Percentiles rank a stretch among this genome's conserved stretches.
Evolutionary conservation across 2,888 invertebrate genomes (phyloP).

Genomic region (Abscondita cerata): DNA sequence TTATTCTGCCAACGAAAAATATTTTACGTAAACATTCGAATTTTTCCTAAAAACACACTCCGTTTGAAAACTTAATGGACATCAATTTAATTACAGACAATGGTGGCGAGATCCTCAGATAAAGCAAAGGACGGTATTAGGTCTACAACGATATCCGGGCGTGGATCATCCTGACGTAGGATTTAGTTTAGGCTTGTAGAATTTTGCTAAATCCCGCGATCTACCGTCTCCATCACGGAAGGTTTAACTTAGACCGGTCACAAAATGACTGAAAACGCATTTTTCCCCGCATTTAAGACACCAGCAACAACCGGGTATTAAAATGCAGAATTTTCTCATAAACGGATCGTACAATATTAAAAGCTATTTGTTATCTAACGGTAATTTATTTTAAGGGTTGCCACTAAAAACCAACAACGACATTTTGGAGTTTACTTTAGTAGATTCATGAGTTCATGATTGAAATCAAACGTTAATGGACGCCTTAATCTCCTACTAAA

Average conservation of each 20-base stretch:
- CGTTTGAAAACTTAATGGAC: constrained; percentile 49
- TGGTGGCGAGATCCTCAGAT: constrained; percentile 34
- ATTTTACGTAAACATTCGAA: constrained; percentile 3
- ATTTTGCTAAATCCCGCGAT: constrained; percentile 49
- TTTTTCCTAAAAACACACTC: constrained; percentile 9
- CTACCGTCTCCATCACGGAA: constrained; percentile 47
- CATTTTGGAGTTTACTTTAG: neutral
- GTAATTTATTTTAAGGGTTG: no score
- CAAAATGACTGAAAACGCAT: constrained; percentile 48
- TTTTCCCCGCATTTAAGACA: neutral
- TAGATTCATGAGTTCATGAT: constrained; percentile 8
- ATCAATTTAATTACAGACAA: constrained; percentile 54
- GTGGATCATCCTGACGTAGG: constrained; percentile 43
- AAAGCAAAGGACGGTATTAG: constrained; percentile 25
- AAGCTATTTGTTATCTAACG: no score
- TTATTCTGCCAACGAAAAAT: constrained; percentile 22
- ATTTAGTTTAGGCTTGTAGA: constrained; percentile 47
- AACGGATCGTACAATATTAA: no score
- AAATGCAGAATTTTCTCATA: neutral
- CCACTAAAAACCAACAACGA: neutral
- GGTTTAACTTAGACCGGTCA: constrained; percentile 51
- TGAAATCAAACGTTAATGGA: constrained; percentile 15
- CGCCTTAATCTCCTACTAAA: constrained; percentile 13
- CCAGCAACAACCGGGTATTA: neutral
- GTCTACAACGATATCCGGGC: constrained; percentile 40